Evolutionary conservation across 2,888 invertebrate species (phyloP).

Genomic region (Himalopsyche japonica): DNA sequence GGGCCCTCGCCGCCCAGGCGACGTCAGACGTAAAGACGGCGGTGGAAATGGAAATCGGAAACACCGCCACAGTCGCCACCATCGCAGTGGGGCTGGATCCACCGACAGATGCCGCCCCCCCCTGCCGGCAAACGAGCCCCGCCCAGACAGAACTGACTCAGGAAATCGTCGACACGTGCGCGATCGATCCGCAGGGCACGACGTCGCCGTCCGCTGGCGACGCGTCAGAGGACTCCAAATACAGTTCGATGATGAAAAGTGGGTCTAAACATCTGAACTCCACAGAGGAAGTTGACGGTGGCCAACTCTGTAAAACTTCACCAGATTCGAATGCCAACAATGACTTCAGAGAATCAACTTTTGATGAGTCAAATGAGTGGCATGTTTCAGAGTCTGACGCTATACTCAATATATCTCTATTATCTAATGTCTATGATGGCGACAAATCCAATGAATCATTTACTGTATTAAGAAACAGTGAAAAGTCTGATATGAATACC

Average conservation of each 20-base stretch:
- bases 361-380: slow-evolving; percentile 54
- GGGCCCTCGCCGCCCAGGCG: slow-evolving; percentile 33
- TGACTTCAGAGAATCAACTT: slow-evolving; percentile 43
- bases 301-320: slow-evolving; percentile 43
- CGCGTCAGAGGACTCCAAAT: slow-evolving; percentile 50
- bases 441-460: slow-evolving; percentile 58
- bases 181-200: slow-evolving; percentile 26
- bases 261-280: slow-evolving; percentile 49
- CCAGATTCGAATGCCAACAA: slow-evolving; percentile 45
- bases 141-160: slow-evolving; percentile 45
- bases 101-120: slow-evolving; percentile 43
- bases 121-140: background rate
- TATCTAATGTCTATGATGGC: slow-evolving; percentile 50
- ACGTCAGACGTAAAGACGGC: slow-evolving; percentile 48
- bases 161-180: slow-evolving; percentile 49
- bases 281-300: slow-evolving; percentile 42
- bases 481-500: slow-evolving; percentile 38
- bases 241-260: slow-evolving; percentile 50
- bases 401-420: slow-evolving; percentile 50
- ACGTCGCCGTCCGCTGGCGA: slow-evolving; percentile 41
- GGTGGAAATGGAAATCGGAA: slow-evolving; percentile 45
- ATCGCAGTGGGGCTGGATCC: slow-evolving; percentile 39
- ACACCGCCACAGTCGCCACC: slow-evolving; percentile 43
- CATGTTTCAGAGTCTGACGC: slow-evolving; percentile 49
- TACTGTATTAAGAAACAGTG: slow-evolving; percentile 42